phyloP scores from a whole-genome alignment of 2,113 vertebrate genomes.

The Zeus faber region DNA sequence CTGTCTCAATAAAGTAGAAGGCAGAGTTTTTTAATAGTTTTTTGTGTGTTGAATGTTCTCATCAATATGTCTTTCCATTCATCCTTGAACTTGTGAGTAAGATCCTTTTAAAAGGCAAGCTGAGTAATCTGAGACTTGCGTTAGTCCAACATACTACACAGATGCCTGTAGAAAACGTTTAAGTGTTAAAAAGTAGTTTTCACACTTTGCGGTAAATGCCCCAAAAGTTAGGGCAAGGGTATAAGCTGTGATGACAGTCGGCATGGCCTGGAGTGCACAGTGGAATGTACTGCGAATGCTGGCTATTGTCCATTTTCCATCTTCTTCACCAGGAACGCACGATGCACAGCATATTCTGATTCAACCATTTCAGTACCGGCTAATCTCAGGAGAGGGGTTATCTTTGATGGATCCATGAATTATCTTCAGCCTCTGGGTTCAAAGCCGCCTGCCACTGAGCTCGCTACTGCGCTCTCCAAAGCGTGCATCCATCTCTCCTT shows the following conservation, averaged over 20 bases:
- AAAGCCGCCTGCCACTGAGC: constrained; percentile 5
- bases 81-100: no score
- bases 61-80: no score
- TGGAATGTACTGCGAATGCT: not conserved
- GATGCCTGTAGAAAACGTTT: no score
- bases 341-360: constrained; percentile 7
- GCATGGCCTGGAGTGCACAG: not conserved
- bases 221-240: not conserved
- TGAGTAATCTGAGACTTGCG: no score
- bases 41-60: no score
- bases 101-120: no score
- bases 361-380: constrained; percentile 3
- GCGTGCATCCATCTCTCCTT: constrained; percentile 1
- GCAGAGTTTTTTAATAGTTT: no score
- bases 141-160: no score
- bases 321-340: constrained; percentile 1
- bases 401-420: constrained; percentile 8
- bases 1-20: no score
- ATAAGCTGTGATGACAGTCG: no score
- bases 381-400: constrained; percentile 7
- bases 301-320: constrained; percentile 2
- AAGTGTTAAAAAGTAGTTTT: no score
- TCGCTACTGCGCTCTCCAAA: constrained; percentile 6
- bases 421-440: constrained; percentile 10
- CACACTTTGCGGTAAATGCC: no score